Conservation (phyloP, 2,888 invertebrate species). For the Stenodera caucasica region DNA sequence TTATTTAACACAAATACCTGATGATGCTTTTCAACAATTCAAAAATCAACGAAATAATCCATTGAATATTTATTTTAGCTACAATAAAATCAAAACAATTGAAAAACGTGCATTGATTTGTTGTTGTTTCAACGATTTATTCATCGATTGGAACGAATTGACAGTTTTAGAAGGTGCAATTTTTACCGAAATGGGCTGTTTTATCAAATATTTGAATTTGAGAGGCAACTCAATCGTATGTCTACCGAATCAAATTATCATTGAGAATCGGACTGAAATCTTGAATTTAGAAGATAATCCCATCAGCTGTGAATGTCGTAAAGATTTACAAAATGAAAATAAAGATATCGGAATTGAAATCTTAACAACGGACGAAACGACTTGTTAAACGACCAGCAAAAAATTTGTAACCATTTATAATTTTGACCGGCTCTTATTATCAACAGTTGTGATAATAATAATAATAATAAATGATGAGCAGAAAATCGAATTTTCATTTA, state of each 20-base stretch:
- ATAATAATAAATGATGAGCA: no score
- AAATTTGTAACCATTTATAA: neutral
- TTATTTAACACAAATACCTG: conserved; percentile 39
- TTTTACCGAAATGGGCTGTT: conserved; percentile 29
- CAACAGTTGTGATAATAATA: no score
- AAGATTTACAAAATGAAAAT: conserved; percentile 26
- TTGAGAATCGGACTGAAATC: conserved; percentile 36
- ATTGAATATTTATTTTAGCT: conserved; percentile 37
- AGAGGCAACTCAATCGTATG: conserved; percentile 42
- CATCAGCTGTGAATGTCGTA: conserved; percentile 38
- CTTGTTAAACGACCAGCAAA: neutral
- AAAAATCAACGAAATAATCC: conserved; percentile 25
- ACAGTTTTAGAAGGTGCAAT: conserved; percentile 36
- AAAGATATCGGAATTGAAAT: neutral
- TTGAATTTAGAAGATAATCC: conserved; percentile 38
- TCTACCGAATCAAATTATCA: conserved; percentile 40
- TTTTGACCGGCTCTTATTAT: neutral
- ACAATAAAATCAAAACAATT: conserved; percentile 42
- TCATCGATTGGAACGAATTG: conserved; percentile 43
- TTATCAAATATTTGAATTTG: conserved; percentile 29
- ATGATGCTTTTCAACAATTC: conserved; percentile 37
- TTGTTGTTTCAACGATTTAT: conserved; percentile 35
- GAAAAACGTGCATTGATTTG: conserved; percentile 39
- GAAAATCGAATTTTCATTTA: no score
- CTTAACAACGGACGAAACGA: neutral